These are phyloP conservation scores for Meiosimyza platycephala DNA, from an alignment of 2,888 invertebrate genomes.

Conservation along the genomic window DNA sequence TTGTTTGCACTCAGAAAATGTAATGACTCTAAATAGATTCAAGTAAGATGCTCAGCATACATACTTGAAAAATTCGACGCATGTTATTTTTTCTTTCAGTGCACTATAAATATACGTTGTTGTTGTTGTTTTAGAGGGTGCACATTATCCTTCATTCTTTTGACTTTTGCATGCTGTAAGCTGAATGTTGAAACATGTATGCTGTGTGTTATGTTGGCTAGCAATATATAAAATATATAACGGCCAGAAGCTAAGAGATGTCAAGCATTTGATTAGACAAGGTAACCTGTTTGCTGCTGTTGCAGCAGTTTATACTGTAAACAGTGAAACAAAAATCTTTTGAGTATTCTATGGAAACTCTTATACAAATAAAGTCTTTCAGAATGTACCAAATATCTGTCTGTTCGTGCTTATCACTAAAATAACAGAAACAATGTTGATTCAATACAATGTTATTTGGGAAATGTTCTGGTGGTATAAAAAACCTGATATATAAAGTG, in stretches of 20 bases:
- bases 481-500: no score
- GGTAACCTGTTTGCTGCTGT: slow-evolving; percentile 40
- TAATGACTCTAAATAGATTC: slow-evolving; percentile 29
- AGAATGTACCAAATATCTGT: no score
- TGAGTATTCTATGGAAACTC: not conserved
- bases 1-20: no score
- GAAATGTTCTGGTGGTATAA: no score
- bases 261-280: slow-evolving; percentile 44
- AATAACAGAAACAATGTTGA: no score
- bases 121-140: not conserved
- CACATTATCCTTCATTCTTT: slow-evolving; percentile 27
- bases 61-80: not conserved
- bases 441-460: no score
- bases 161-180: not conserved
- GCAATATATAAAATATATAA: slow-evolving; percentile 21
- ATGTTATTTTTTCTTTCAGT: slow-evolving; percentile 48
- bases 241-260: slow-evolving; percentile 61
- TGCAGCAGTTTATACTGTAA: slow-evolving; percentile 9
- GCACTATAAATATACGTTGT: not conserved
- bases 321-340: no score
- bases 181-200: slow-evolving; percentile 8
- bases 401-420: no score
- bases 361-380: no score
- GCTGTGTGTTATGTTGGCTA: not conserved
- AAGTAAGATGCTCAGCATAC: slow-evolving; percentile 16